Percentiles rank a stretch among this genome's conserved stretches.
Conservation (phyloP, 2,797 vertebrate species). For the Sandelia bainsii region DNA sequence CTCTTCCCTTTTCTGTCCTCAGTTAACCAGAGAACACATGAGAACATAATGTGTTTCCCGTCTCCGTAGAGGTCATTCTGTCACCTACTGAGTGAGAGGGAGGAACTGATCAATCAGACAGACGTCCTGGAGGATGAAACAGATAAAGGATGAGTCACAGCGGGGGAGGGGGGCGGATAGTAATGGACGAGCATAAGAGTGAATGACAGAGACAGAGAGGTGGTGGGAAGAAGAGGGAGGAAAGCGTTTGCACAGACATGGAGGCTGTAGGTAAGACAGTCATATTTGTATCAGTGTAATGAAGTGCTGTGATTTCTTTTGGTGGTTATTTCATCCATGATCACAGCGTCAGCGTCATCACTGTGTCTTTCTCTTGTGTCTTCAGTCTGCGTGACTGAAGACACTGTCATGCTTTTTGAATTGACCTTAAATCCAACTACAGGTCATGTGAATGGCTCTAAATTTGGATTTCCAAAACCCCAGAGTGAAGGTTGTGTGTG, state of each 20-base stretch:
- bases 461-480: too few species aligned
- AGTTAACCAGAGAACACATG: not conserved
- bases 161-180: not conserved
- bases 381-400: too few species aligned
- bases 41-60: conserved; percentile 10
- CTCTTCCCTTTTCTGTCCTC: not conserved
- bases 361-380: too few species aligned
- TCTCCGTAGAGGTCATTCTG: conserved; percentile 22
- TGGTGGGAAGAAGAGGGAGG: not conserved
- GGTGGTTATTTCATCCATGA: too few species aligned
- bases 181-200: not conserved
- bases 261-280: conserved; percentile 33
- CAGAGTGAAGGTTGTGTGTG: too few species aligned
- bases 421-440: too few species aligned
- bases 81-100: accelerated
- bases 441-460: too few species aligned
- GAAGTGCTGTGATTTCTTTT: too few species aligned
- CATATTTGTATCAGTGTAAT: not conserved
- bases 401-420: too few species aligned
- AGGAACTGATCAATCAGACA: conserved; percentile 12
- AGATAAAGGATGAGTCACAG: conserved; percentile 45
- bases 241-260: conserved; percentile 9
- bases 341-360: too few species aligned
- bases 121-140: not conserved
- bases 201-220: conserved; percentile 7